Conservation (phyloP, 2,797 vertebrate genomes). For the Rhinoraja longicauda region DNA sequence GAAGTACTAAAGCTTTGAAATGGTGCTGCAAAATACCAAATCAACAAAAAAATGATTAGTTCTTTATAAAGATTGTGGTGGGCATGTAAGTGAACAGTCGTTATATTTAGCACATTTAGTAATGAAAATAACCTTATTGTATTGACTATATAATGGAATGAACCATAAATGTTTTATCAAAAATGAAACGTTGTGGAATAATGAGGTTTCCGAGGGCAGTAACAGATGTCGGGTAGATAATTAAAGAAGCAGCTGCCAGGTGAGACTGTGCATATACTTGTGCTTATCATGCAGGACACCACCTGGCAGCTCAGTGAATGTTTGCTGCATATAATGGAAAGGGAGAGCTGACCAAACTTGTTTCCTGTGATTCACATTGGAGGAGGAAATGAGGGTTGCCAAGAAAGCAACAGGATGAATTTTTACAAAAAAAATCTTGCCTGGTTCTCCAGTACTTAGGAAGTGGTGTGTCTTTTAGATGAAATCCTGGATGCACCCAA, state of each 20-base stretch:
- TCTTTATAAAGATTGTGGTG: background rate
- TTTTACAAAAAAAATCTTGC: background rate
- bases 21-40: background rate
- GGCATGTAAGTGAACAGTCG: background rate
- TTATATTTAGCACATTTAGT: background rate
- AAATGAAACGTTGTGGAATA: conserved; percentile 1
- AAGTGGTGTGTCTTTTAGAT: background rate
- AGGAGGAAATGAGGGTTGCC: background rate
- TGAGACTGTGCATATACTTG: background rate
- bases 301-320: background rate
- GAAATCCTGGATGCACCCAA: background rate
- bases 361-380: background rate
- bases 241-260: background rate
- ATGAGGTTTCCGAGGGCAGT: background rate
- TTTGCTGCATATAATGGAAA: background rate
- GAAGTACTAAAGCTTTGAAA: background rate
- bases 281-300: background rate
- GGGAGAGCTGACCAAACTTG: background rate
- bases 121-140: background rate
- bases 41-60: background rate
- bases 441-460: background rate
- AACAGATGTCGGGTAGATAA: background rate
- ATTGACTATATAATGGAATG: background rate
- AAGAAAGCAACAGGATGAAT: background rate
- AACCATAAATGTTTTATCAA: background rate